These are phyloP conservation scores for Drosophila bipectinata DNA, from an alignment of 1,140 invertebrate genomes.

Conservation along the genomic window DNA sequence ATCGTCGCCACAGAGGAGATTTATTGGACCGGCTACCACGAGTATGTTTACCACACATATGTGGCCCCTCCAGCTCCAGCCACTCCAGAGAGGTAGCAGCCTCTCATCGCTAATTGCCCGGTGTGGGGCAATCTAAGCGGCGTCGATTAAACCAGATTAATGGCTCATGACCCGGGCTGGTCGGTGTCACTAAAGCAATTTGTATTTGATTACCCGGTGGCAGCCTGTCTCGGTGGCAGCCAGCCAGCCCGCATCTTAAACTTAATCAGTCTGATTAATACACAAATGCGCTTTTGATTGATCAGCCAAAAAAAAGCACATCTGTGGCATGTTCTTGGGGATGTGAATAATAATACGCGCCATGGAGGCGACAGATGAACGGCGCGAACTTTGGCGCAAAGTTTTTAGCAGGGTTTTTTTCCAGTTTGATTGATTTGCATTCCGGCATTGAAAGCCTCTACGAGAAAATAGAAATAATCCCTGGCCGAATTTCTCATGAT, in stretches of 20 bases:
- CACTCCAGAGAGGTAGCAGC: neutral
- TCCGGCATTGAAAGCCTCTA: slow-evolving; percentile 10
- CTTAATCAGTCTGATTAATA: slow-evolving; percentile 71
- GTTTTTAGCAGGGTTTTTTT: slow-evolving; percentile 25
- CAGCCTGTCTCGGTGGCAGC: no score
- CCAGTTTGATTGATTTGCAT: slow-evolving; percentile 69
- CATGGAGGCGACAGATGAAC: slow-evolving; percentile 24
- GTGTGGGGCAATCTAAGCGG: slow-evolving; percentile 14
- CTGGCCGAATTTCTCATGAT: neutral
- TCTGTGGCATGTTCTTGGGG: slow-evolving; percentile 31
- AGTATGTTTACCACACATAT: neutral
- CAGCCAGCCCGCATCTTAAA: slow-evolving; percentile 1
- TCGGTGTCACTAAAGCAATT: slow-evolving; percentile 39
- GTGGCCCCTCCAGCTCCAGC: neutral
- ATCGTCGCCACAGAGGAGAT: slow-evolving; percentile 7
- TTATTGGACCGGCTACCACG: slow-evolving; percentile 10
- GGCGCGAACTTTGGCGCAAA: slow-evolving; percentile 5
- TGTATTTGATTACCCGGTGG: slow-evolving; percentile 25
- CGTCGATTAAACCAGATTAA: slow-evolving; percentile 29
- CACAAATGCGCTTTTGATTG: slow-evolving; percentile 72
- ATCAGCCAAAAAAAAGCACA: slow-evolving; percentile 41
- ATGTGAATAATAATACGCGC: slow-evolving; percentile 7
- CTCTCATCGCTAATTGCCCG: slow-evolving; percentile 23
- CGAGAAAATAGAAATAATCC: neutral
- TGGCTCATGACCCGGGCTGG: slow-evolving; percentile 27